Evolutionary conservation across 2,113 vertebrate species (phyloP).

Genomic region (Anhinga rufa): DNA sequence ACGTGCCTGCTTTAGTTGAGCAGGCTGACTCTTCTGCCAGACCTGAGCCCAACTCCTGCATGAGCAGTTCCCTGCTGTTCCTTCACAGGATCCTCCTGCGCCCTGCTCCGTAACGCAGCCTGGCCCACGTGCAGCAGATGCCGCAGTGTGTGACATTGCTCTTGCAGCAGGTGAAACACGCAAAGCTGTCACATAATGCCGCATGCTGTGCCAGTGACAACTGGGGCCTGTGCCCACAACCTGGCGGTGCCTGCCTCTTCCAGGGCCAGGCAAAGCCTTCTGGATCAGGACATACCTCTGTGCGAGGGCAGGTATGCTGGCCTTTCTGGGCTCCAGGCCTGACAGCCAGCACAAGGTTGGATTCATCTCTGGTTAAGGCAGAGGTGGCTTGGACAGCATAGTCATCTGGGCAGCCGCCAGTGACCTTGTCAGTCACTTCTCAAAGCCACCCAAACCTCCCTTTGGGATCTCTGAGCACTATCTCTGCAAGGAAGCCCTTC

Average conservation of each 20-base stretch:
- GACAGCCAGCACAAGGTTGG: neutral
- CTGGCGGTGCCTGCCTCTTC: neutral
- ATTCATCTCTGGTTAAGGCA: neutral
- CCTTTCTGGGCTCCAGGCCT: no score
- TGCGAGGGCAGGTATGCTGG: neutral
- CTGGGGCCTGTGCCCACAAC: neutral
- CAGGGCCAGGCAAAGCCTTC: neutral
- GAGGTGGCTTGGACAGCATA: neutral
- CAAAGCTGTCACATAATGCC: neutral
- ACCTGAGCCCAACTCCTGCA: neutral
- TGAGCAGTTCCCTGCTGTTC: fast-evolving
- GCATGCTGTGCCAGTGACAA: neutral
- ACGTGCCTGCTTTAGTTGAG: neutral
- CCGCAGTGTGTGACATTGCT: neutral
- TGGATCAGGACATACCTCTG: neutral
- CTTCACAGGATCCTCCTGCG: neutral
- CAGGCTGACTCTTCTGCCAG: neutral
- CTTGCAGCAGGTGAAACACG: neutral
- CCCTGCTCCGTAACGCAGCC: neutral
- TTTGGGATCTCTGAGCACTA: neutral
- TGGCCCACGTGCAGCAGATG: neutral
- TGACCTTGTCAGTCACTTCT: neutral
- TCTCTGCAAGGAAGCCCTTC: neutral
- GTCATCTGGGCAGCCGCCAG: neutral
- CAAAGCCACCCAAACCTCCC: neutral